Evolutionary conservation across 2,888 invertebrate species (phyloP), one percentile per base, ranked within the genome.

Genomic region (Allolobophora icterica): DNA sequence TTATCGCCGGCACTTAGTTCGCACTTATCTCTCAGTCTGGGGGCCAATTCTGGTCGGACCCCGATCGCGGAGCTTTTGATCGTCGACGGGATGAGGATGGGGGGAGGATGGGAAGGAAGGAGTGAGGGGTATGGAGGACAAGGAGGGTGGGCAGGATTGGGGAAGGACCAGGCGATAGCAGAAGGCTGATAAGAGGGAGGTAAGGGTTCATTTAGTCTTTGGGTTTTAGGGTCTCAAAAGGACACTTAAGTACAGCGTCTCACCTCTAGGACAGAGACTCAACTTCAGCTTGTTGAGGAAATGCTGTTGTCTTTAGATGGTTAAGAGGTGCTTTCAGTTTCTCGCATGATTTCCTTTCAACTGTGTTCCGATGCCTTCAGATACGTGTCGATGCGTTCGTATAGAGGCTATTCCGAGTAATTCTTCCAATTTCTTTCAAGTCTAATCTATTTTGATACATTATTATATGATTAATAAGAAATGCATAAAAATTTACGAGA

Each of bases 1-100:
- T 71, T 71, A n/a, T 71, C 71, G 71, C 71, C 71, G 11, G 71
- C 71, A 71, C 71, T 71, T 71, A 71, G 71, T 71, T 71, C n/a
- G 71, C 71, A 71, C 71, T 71, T 71, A 71, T 71, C 71, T 71
- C 71, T 71, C 71, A 71, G 71, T 71, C 52, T 21, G 52, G 42
- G 52, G 52, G 52, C 52, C 52, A 52, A 52, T 52, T 52, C 52
- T 24, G 19, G 21, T 52, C 21, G 52, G 21, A 52, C 52, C 19
- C 52, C 52, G 52, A n/a, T 30, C 71, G 71, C 71, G n/a, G 30
- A n/a, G 30, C 71, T 71, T 71, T 71, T 71, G 71, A 71, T 71
- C 71, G 71, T 71, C 71, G 71, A 13, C 71, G 71, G n/a, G 13
- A 71, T 71, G 71, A n/a, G 71, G 71, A n/a, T n/a, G 24, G 24